A percentile compares a stretch with the other conserved stretches of the same genome.
These are phyloP conservation scores for Crematogaster levior DNA, from an alignment of 2,888 invertebrate species.

Conservation along the genomic window DNA sequence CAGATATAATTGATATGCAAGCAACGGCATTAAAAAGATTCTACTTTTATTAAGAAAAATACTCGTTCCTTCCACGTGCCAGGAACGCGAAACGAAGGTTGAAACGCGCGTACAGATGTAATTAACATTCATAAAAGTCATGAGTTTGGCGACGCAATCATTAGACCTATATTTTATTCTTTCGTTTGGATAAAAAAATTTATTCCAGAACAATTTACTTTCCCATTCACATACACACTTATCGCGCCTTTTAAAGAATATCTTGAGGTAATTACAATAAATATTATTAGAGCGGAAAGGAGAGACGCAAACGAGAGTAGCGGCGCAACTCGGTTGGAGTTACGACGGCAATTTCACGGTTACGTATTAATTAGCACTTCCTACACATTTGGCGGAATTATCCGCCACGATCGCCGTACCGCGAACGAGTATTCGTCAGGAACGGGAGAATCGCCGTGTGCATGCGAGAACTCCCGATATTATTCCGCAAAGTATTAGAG, in stretches of 20 bases:
- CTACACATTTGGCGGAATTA: conserved; percentile 36
- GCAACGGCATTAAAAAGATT: background rate
- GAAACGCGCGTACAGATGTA: background rate
- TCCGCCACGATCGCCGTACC: background rate
- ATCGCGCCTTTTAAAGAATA: conserved; percentile 21
- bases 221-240: conserved; percentile 19
- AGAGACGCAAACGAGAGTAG: background rate
- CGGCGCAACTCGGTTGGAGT: background rate
- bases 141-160: background rate
- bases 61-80: background rate
- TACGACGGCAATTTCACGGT: background rate
- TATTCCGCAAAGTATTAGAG: conserved; percentile 23
- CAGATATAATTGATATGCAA: conserved; percentile 15
- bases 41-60: conserved; percentile 25
- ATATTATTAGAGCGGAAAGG: too few species aligned
- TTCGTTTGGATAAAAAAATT: background rate
- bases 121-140: conserved; percentile 28
- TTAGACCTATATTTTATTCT: background rate
- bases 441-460: background rate
- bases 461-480: conserved; percentile 7
- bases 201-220: conserved; percentile 14
- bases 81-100: background rate
- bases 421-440: conserved; percentile 25
- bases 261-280: conserved; percentile 35
- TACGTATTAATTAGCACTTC: conserved; percentile 32